Conservation (phyloP, 2,797 vertebrate genomes). For the Apogon talboti region DNA sequence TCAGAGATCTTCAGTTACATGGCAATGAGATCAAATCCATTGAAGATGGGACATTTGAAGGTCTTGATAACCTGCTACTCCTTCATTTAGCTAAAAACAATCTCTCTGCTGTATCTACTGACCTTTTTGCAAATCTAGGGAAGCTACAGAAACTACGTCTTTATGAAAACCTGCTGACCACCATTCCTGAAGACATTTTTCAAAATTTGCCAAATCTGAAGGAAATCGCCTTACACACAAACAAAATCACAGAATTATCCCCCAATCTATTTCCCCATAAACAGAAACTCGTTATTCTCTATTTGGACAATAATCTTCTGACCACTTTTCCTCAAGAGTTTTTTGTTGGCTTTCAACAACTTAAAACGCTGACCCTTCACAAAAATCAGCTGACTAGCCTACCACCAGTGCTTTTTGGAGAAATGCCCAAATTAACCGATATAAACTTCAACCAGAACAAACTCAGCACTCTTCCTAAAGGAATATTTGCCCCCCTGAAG, state of each 20-base stretch:
- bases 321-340: slow-evolving; percentile 70
- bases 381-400: slow-evolving; percentile 78
- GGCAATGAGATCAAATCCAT: slow-evolving; percentile 79
- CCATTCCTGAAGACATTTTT: slow-evolving; percentile 80
- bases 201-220: slow-evolving; percentile 68
- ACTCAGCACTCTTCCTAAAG: slow-evolving; percentile 78
- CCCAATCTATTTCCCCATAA: slow-evolving; percentile 79
- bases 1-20: slow-evolving; percentile 75
- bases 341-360: slow-evolving; percentile 80
- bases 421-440: slow-evolving; percentile 62
- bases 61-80: slow-evolving; percentile 70
- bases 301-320: slow-evolving; percentile 81
- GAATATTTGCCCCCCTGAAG: slow-evolving; percentile 78
- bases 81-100: slow-evolving; percentile 84
- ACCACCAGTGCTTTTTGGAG: slow-evolving; percentile 78
- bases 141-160: slow-evolving; percentile 76
- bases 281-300: slow-evolving; percentile 75
- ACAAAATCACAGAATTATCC: slow-evolving; percentile 78
- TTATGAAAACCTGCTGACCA: slow-evolving; percentile 82
- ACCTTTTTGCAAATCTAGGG: slow-evolving; percentile 78
- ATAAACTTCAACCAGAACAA: slow-evolving; percentile 81
- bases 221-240: slow-evolving; percentile 78
- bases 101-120: slow-evolving; percentile 66
- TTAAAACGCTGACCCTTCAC: slow-evolving; percentile 75
- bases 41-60: slow-evolving; percentile 84